phyloP scores from a whole-genome alignment of 2,888 invertebrate species.

The Drosophila flavopinicola region DNA sequence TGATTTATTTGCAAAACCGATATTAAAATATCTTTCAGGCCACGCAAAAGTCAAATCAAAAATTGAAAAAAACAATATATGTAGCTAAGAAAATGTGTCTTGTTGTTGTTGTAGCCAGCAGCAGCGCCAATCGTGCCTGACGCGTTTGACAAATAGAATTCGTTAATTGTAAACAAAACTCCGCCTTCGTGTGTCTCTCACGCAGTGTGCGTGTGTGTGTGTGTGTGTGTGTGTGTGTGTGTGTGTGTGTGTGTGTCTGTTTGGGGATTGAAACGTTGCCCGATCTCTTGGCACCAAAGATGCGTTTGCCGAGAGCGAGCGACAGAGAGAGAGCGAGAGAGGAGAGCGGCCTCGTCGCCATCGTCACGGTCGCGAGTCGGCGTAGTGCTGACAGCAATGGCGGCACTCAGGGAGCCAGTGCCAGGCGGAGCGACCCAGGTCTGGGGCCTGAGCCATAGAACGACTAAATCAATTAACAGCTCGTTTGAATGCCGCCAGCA shows the following conservation, averaged over 20 bases:
- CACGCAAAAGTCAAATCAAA: conserved; percentile 45
- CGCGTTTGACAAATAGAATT: conserved; percentile 79
- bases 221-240: conserved; percentile 16
- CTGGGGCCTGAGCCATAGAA: conserved; percentile 41
- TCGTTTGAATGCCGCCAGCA: conserved; percentile 65
- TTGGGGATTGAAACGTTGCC: conserved; percentile 71
- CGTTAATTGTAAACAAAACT: conserved; percentile 83
- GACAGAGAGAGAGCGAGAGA: conserved; percentile 15
- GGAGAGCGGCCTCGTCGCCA: conserved; percentile 53
- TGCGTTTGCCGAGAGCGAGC: conserved; percentile 31
- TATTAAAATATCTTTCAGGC: conserved; percentile 81
- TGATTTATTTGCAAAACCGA: conserved; percentile 50
- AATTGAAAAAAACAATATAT: conserved; percentile 19
- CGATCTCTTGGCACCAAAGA: conserved; percentile 47
- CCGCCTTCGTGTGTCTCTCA: conserved; percentile 76
- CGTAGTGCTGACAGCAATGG: conserved; percentile 75
- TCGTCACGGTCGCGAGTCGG: conserved; percentile 68
- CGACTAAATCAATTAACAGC: conserved; percentile 79
- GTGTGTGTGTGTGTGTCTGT: conserved; percentile 27
- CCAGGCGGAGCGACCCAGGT: conserved; percentile 13
- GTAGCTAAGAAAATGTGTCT: conserved; percentile 27
- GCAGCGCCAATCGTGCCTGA: conserved; percentile 70
- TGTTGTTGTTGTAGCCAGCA: conserved; percentile 32
- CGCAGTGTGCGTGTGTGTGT: background rate
- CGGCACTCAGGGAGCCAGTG: conserved; percentile 64